Evolutionary conservation across 2,888 invertebrate genomes (phyloP).

Genomic region (Harpalus rubripes): DNA sequence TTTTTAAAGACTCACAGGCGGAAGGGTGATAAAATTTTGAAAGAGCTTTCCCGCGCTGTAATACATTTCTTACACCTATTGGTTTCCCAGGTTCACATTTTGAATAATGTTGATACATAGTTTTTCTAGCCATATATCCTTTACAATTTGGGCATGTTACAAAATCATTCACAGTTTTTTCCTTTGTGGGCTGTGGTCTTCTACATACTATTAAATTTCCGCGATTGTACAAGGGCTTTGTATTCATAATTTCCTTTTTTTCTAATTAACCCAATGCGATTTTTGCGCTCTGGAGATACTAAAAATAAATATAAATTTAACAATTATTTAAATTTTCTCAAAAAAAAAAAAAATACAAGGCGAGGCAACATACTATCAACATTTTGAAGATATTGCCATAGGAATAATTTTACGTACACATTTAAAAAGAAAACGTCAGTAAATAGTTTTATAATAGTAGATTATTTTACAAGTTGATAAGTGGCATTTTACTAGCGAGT

Average conservation of each 20-base stretch:
- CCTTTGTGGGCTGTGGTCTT: background rate
- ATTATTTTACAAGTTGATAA: no score
- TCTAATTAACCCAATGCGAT: background rate
- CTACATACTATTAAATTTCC: constrained; percentile 4
- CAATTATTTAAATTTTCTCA: no score
- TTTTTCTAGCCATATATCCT: constrained; percentile 6
- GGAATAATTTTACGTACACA: no score
- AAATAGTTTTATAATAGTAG: no score
- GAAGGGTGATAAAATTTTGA: no score
- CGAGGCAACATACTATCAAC: no score
- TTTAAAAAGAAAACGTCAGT: no score
- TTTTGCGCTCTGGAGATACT: background rate
- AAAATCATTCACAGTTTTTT: background rate
- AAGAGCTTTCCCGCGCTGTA: no score
- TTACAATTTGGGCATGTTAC: constrained; percentile 8
- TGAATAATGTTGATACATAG: constrained; percentile 16
- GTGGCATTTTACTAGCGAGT: no score
- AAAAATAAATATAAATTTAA: background rate
- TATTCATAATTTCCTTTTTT: constrained; percentile 8
- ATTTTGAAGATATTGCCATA: no score
- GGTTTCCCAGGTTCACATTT: background rate
- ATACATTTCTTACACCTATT: constrained; percentile 6
- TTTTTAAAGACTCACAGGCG: no score
- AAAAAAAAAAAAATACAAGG: no score
- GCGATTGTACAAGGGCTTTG: background rate